Base-by-base conservation (phyloP, 2,113 vertebrate genomes). In the Gasterosteus nipponicus region DNA sequence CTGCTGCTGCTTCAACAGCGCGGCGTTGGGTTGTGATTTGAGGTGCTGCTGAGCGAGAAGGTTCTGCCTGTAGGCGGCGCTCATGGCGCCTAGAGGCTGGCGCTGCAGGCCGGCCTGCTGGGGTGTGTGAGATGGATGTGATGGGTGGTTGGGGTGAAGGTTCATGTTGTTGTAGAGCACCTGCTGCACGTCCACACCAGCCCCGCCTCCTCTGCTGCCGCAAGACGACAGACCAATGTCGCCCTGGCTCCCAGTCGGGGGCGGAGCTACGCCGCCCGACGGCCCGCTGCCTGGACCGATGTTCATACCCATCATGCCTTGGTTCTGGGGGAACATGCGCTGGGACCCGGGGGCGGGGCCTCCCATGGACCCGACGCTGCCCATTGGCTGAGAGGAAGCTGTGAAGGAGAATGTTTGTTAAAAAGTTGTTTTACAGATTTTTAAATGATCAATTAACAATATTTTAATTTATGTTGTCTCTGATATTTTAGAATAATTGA, bases 271-370 rank as follows among this genome's bases (percentile, higher is more conserved):
- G 0, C 86, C 91, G 0, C 94, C 81, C 31, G 94, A 47, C 7
- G 96, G 87, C 16, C 95, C 96, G 0, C 94, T 82, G 1, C 81
- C 75, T 63, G 96, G 96, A 0, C 93, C 94, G 61, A 95, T 87
- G 53, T 89, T 95, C 90, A 98, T 94, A 58, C 94, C 94, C 90
- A 98, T 95, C 93, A 98, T 95, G 74, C 88, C 92, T 83, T 95
- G 96, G 14, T 92, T 89, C 89, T 96, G 97, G 69, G 96, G 77
- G 90, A 98, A 99, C 93, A 96, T 96, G 11, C 96, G 95, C 49
- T 97, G 96, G 31, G 95, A 92, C 0, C 90, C 92, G 0, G 96
- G 91, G 84, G 85, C 92, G 14, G 96, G 92, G 6, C 95, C 94
- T 69, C 95, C 95, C 86, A 98, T 92, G 82, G 90, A 93, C 86